These are phyloP conservation scores for Numenius phaeopus DNA, from an alignment of 2,797 vertebrate species.

Conservation along the genomic window DNA sequence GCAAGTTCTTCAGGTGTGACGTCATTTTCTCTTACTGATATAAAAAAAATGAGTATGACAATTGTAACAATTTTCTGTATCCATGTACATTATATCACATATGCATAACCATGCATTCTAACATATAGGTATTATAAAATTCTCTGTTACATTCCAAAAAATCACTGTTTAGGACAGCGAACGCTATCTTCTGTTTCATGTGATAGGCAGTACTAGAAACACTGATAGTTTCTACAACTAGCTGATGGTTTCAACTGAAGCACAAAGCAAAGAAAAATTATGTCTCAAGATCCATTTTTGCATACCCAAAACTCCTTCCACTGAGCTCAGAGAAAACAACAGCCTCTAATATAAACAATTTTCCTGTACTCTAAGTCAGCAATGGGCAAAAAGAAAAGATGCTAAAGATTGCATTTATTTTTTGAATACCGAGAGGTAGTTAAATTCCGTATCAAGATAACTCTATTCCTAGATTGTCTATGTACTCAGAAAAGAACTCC, in stretches of 20 bases:
- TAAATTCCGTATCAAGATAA: background rate
- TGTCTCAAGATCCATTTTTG: background rate
- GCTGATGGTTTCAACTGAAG: background rate
- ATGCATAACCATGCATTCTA: background rate
- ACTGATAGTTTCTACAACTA: background rate
- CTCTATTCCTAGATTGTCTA: background rate
- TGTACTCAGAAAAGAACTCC: background rate
- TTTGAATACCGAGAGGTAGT: background rate
- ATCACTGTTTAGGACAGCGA: background rate
- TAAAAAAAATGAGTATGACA: accelerated
- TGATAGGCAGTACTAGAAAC: background rate
- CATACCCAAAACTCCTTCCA: background rate
- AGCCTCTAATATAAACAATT: background rate
- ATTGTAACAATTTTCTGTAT: background rate
- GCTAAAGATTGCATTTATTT: background rate
- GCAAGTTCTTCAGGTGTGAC: background rate
- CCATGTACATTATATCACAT: background rate
- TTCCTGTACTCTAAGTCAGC: background rate
- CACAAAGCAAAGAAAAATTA: background rate
- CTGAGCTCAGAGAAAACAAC: background rate
- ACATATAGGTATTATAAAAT: background rate
- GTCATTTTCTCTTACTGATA: background rate
- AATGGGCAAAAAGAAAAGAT: background rate
- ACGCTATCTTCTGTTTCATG: background rate
- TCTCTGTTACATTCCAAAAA: background rate